phyloP scores from a whole-genome alignment of 2,797 vertebrate species.

The Cephalopachus bancanus region DNA sequence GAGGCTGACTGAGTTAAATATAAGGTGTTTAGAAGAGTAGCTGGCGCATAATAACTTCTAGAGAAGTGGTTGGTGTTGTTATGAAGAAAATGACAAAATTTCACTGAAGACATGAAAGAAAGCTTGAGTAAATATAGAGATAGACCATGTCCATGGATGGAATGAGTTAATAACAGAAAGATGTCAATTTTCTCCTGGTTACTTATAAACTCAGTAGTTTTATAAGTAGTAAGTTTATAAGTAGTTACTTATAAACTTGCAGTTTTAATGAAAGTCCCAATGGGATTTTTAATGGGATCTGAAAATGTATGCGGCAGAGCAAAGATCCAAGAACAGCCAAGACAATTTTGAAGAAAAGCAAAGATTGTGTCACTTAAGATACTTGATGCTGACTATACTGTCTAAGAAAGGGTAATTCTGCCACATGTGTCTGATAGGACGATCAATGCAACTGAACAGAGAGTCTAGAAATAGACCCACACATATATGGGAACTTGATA shows the following conservation, averaged over 20 bases:
- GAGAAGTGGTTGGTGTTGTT: not conserved
- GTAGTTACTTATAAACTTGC: not conserved
- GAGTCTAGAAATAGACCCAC: not conserved
- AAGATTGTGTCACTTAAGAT: not conserved
- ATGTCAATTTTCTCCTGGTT: not conserved
- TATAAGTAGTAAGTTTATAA: too few species aligned
- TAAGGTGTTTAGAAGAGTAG: not conserved
- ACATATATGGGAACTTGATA: rapidly evolving
- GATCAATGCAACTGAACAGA: not conserved
- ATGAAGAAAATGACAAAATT: not conserved
- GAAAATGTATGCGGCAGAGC: not conserved
- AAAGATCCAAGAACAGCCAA: not conserved
- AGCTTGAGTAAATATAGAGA: not conserved
- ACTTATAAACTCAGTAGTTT: not conserved
- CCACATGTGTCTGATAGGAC: not conserved
- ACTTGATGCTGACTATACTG: not conserved
- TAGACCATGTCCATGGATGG: not conserved
- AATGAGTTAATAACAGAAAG: not conserved
- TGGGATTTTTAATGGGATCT: not conserved
- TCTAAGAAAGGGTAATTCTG: not conserved
- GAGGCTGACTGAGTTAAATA: not conserved
- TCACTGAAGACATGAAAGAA: not conserved
- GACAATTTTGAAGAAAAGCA: not conserved
- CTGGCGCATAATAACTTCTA: not conserved
- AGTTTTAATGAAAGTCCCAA: not conserved